These are phyloP conservation scores for Podiceps cristatus DNA, from an alignment of 2,113 vertebrate species.

Conservation along the genomic window DNA sequence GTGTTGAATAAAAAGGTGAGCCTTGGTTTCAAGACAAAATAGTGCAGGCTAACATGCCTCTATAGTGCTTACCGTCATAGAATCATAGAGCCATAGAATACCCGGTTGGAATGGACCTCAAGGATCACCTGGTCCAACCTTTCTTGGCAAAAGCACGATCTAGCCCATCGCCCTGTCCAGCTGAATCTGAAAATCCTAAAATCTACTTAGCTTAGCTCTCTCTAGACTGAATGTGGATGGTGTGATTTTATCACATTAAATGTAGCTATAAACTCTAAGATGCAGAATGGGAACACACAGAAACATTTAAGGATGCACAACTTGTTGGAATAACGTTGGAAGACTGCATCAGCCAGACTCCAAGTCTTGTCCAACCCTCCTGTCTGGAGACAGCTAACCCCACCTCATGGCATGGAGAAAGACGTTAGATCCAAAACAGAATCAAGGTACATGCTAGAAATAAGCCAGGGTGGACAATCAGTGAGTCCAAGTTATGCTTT, in stretches of 20 bases:
- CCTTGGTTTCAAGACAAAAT: background rate
- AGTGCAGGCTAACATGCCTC: background rate
- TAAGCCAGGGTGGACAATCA: background rate
- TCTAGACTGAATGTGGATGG: background rate
- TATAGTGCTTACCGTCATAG: background rate
- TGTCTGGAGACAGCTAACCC: background rate
- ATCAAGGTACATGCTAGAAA: background rate
- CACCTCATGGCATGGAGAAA: background rate
- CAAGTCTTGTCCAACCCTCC: background rate
- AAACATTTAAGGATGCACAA: background rate
- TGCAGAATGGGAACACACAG: background rate
- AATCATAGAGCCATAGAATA: no score
- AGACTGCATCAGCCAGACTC: background rate
- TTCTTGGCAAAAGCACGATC: no score
- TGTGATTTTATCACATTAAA: background rate
- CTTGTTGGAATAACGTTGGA: background rate
- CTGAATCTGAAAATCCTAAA: no score
- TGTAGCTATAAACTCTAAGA: background rate
- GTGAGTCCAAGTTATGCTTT: background rate
- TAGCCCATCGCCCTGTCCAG: no score
- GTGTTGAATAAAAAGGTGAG: background rate
- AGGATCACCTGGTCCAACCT: no score
- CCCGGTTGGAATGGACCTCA: no score
- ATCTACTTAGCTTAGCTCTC: background rate
- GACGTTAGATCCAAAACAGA: background rate